Evolutionary conservation across 2,797 vertebrate genomes (phyloP).

Genomic region (Acanthurus tractus): DNA sequence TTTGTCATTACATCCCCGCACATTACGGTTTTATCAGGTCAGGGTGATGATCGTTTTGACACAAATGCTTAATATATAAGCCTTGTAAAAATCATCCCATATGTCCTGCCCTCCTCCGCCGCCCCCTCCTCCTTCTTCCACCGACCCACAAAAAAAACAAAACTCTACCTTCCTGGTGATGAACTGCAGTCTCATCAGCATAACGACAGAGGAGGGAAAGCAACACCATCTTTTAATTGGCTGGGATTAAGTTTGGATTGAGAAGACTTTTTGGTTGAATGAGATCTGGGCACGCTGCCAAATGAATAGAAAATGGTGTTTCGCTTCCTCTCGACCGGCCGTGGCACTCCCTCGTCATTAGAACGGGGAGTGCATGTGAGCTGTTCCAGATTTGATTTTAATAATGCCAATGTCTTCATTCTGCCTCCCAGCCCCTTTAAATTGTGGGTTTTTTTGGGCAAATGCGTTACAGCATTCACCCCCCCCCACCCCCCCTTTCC

Average conservation of each 20-base stretch:
- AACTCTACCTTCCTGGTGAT: slow-evolving; percentile 62
- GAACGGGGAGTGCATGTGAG: slow-evolving; percentile 90
- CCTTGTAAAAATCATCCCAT: slow-evolving; percentile 26
- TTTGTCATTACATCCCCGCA: slow-evolving; percentile 64
- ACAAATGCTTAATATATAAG: slow-evolving; percentile 64
- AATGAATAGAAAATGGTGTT: slow-evolving; percentile 92
- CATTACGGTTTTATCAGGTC: slow-evolving; percentile 61
- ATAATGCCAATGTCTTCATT: slow-evolving; percentile 95
- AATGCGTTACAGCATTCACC: slow-evolving; percentile 68
- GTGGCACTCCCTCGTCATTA: slow-evolving; percentile 92
- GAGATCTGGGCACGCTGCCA: slow-evolving; percentile 96
- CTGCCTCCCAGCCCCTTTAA: slow-evolving; percentile 90
- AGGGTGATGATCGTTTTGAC: slow-evolving; percentile 57
- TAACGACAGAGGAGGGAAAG: slow-evolving; percentile 80
- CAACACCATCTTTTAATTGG: slow-evolving; percentile 89
- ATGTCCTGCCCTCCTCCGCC: not conserved
- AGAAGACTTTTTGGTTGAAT: slow-evolving; percentile 96
- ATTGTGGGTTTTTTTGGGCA: slow-evolving; percentile 84
- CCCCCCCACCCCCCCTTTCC: slow-evolving; percentile 57
- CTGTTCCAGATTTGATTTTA: slow-evolving; percentile 94
- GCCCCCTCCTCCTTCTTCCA: not conserved
- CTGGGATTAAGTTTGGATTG: slow-evolving; percentile 90
- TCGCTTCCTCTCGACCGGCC: slow-evolving; percentile 93
- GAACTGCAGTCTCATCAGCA: slow-evolving; percentile 83
- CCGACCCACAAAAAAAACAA: not conserved